Base-by-base conservation (phyloP, 1,140 invertebrate species). In the Orchestia grillus region DNA sequence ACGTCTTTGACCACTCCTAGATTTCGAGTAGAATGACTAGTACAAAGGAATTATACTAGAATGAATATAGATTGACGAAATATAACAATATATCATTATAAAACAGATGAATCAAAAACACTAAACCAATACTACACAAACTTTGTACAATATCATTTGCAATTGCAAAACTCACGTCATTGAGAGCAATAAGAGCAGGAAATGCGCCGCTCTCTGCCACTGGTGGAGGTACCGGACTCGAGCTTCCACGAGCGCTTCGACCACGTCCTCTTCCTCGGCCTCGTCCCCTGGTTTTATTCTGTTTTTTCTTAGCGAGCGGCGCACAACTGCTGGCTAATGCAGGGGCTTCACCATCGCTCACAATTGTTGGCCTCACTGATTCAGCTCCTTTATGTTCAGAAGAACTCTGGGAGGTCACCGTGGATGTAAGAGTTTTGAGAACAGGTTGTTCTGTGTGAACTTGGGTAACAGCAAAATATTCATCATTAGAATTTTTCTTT, bases 401-500 rank as follows among this genome's bases (percentile, higher is more conserved):
- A 19, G 47, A 90, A 19, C 15, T 44, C 88, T 90, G 88, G 41
- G 88, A 42, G 41, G 88, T 90, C n/a, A 90, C 3, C n/a, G 88
- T 44, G 41, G 41, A 16, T 90, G 0, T 42, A 11, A 36, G 43
- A 4, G 43, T 90, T 90, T 42, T 41, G 88, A 11, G 41, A 90
- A 90, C 43, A 94, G 92, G 92, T 94, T 41, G 36, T 4, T 41
- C 43, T 90, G 88, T 41, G 43, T 90, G 8, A 90, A 90, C 15
- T 90, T 90, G 88, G 6, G 88, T 90, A 41, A 94, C 92, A 45
- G 92, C 44, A 47, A 94, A 94, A 47, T 94, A 94, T 47, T 94
- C 92, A 47, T 94, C 92, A 94, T 94, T 94, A 44, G 92, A 94
- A 40, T 94, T 94, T 40, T 94, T 94, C n/a, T 94, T 94, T n/a